Evolutionary conservation across 92 coral and sea anemone genomes (phyloP).

Genomic region (Blastomussa wellsi): DNA sequence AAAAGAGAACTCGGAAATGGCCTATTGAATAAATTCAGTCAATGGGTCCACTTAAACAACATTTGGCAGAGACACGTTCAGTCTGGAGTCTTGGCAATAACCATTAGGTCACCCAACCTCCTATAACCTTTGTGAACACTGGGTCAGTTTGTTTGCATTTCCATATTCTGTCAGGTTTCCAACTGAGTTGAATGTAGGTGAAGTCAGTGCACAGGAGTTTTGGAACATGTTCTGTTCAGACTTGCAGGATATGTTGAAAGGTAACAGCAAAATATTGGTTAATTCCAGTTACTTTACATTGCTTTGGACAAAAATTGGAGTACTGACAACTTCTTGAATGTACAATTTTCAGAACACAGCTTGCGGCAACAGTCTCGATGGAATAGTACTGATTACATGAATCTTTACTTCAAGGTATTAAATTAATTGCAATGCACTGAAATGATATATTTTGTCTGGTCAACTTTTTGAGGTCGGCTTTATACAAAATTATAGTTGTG

Average conservation of each 20-base stretch:
- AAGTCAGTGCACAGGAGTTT: conserved; percentile 89
- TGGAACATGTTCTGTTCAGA: conserved; percentile 89
- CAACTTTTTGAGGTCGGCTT: too few species aligned
- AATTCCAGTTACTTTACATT: background rate
- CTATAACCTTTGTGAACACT: background rate
- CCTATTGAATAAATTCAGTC: too few species aligned
- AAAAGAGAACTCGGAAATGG: too few species aligned
- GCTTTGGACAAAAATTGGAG: background rate
- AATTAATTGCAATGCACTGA: background rate
- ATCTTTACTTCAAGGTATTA: conserved; percentile 90
- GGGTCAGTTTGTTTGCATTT: background rate
- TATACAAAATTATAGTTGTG: too few species aligned
- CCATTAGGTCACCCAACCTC: too few species aligned
- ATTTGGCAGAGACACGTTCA: too few species aligned
- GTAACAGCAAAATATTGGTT: conserved; percentile 24
- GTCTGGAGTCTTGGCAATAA: too few species aligned
- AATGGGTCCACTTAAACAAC: too few species aligned
- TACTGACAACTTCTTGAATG: background rate
- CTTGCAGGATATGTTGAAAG: conserved; percentile 83
- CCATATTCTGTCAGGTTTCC: conserved; percentile 69
- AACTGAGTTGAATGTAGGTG: conserved; percentile 94
- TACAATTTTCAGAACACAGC: conserved; percentile 73
- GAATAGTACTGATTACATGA: conserved; percentile 96
- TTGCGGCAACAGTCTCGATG: conserved; percentile 59
- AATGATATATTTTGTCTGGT: too few species aligned